Base-by-base conservation (phyloP, 2,113 vertebrate genomes). In the Pongo abelii region DNA sequence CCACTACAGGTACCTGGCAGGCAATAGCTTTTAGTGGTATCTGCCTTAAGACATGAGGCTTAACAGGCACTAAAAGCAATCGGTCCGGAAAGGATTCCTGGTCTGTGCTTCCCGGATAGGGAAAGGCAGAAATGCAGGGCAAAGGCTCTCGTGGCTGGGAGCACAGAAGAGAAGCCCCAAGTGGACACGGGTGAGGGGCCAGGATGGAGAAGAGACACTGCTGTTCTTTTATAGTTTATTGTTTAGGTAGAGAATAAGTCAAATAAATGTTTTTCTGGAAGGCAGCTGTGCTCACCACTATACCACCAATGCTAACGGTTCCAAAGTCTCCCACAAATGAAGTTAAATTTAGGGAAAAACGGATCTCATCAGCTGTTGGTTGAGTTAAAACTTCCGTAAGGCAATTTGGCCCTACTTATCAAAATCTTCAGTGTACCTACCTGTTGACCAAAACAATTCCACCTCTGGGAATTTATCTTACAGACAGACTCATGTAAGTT, bases 11-110 rank as follows among this genome's bases (percentile, higher is more conserved):
- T 40, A 11, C 61, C 38, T 14, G 0, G 17, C 81, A 75, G 67
- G 88, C 94, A 83, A 35, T 13, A 78, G 90, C 80, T 97, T 98
- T 98, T 89, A 90, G 55, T 43, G 48, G 75, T 7, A 67, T 91
- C 80, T 84, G 52, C 8, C 83, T 17, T 87, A 69, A 81, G 77
- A 97, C n/a, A 93, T 30, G 18, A 77, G 25, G n/a, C 77, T 96
- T 78, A 91, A 94, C 70, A 27, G 94, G 38, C 77, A 74, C 89
- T 89, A 94, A 89, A 93, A 64, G 20, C n/a, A 87, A 43, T 6
- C 40, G 50, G 46, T 89, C 75, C 79, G 78, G 72, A 48, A 59
- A 70, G 32, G 52, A 14, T 43, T 50, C n/a, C 77, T 81, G 43
- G 32, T 61, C 16, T 72, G 95, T 67, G 30, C 38, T 64, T 93